Percentiles rank a stretch among this genome's conserved stretches.
phyloP scores from a whole-genome alignment of 2,888 invertebrate species.

The Dryomyza anilis region DNA sequence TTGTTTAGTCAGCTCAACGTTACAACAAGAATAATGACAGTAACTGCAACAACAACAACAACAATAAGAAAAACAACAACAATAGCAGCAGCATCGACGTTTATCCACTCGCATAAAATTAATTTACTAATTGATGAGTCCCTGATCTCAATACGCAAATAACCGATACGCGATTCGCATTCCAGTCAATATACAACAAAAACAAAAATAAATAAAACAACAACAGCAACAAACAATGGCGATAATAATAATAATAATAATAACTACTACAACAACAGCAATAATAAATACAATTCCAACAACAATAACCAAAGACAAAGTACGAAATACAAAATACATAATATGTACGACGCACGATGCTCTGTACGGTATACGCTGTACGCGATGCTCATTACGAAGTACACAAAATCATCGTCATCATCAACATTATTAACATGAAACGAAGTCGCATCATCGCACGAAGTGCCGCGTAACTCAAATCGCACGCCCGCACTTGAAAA shows the following conservation, averaged over 20 bases:
- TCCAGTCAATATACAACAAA: constrained; percentile 33
- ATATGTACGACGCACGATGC: too few species aligned
- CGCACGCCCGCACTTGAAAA: constrained; percentile 38
- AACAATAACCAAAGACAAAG: constrained; percentile 15
- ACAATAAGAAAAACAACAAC: constrained; percentile 24
- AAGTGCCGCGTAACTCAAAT: constrained; percentile 32
- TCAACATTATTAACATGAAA: too few species aligned
- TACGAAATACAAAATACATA: constrained; percentile 21
- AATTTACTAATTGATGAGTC: constrained; percentile 59
- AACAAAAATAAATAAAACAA: constrained; percentile 18
- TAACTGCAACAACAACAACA: constrained; percentile 18
- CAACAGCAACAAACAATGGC: constrained; percentile 12
- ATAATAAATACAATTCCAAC: constrained; percentile 19
- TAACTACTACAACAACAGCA: constrained; percentile 5
- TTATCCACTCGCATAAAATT: constrained; percentile 48
- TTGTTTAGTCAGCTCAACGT: constrained; percentile 38
- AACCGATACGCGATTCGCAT: constrained; percentile 23
- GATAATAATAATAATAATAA: too few species aligned
- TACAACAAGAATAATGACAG: constrained; percentile 21
- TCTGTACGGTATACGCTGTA: too few species aligned
- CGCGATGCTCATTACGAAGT: too few species aligned
- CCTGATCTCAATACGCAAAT: constrained; percentile 59
- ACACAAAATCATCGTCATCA: constrained; percentile 22
- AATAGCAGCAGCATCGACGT: constrained; percentile 29
- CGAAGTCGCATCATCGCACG: constrained; percentile 10